Evolutionary conservation across 2,888 invertebrate species (phyloP), one percentile per base, ranked within the genome.

Genomic region (Apodemia hepburni): DNA sequence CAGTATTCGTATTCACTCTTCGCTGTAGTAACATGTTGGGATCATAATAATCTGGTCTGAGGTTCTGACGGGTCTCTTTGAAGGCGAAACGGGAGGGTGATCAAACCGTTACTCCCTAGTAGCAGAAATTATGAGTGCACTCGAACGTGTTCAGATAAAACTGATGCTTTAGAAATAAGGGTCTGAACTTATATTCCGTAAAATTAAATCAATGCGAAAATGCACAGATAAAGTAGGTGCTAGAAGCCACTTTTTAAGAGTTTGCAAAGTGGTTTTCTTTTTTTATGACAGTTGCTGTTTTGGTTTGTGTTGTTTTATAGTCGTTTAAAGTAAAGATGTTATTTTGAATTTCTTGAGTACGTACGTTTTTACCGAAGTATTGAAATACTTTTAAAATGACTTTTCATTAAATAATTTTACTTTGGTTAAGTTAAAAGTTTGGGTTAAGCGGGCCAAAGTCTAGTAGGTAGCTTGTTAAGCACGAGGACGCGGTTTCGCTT

Each of bases 61-160:
- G 70, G 68, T 72, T 70, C 72, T 75, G 77, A 79, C 75, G 71
- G 73, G 70, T 75, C 75, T 77, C 76, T 80, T 80, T 77, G 74
- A 76, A 42, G 68, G 68, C 63, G 71, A 69, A 74, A 75, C 72
- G 69, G 69, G 71, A 70, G 74, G 75, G 71, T 75, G 80, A 80
- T 81, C 78, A 76, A 75, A 78, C 73, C 71, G 74, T 76, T 78
- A 77, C 71, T 75, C 73, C 73, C 73, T 71, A 67, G 71, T 73
- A 68, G 72, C 70, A 77, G 70, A 76, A 77, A 82, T 81, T 77
- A 79, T 78, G 74, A 79, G 78, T 75, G 77, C 79, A 80, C 76
- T 78, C 76, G 68, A 78, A 79, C 74, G 79, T 78, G 71, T 70
- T 75, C 68, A 79, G 80, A 81, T 81, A 80, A 79, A 74, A 71